A percentile compares a stretch with the other conserved stretches of the same genome.
Evolutionary conservation across 1,140 invertebrate genomes (phyloP).

Genomic region (Babylonia areolata): DNA sequence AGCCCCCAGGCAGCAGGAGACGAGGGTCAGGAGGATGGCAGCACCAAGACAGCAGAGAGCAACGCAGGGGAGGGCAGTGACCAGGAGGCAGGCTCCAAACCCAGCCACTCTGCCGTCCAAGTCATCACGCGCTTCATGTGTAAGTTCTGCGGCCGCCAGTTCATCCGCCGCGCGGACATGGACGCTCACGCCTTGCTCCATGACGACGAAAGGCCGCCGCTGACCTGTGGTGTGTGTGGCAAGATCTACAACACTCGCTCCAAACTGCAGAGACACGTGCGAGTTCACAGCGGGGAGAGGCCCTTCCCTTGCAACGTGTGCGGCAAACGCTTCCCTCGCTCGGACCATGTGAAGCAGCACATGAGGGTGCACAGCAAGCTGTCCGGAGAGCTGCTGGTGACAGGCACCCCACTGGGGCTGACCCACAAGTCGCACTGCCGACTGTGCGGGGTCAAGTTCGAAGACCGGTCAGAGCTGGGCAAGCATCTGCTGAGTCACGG

Average conservation of each 20-base stretch:
- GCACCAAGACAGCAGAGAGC: neutral
- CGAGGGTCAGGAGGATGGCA: neutral
- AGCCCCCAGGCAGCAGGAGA: neutral
- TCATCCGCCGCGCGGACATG: conserved; percentile 65
- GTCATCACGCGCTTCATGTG: conserved; percentile 65
- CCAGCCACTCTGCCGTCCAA: conserved; percentile 44
- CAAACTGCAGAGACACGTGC: conserved; percentile 90
- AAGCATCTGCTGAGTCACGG: conserved; percentile 42
- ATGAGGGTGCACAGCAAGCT: conserved; percentile 60
- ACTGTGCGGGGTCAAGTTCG: conserved; percentile 62
- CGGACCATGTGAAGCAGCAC: conserved; percentile 75
- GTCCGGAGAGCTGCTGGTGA: neutral
- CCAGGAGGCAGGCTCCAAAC: neutral
- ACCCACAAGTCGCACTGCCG: conserved; percentile 55
- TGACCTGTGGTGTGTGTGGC: conserved; percentile 90
- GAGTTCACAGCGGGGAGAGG: conserved; percentile 94
- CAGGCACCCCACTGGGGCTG: conserved; percentile 42
- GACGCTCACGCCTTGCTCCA: conserved; percentile 61
- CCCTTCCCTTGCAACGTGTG: conserved; percentile 92
- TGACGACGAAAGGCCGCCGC: conserved; percentile 73
- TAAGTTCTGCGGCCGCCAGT: conserved; percentile 65
- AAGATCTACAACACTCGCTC: conserved; percentile 92
- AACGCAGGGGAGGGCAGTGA: neutral
- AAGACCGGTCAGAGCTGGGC: conserved; percentile 54
- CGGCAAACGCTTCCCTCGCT: conserved; percentile 92